Percentiles rank a stretch among this genome's conserved stretches.
phyloP scores from a whole-genome alignment of 2,797 vertebrate genomes.

The Anguilla megastoma region DNA sequence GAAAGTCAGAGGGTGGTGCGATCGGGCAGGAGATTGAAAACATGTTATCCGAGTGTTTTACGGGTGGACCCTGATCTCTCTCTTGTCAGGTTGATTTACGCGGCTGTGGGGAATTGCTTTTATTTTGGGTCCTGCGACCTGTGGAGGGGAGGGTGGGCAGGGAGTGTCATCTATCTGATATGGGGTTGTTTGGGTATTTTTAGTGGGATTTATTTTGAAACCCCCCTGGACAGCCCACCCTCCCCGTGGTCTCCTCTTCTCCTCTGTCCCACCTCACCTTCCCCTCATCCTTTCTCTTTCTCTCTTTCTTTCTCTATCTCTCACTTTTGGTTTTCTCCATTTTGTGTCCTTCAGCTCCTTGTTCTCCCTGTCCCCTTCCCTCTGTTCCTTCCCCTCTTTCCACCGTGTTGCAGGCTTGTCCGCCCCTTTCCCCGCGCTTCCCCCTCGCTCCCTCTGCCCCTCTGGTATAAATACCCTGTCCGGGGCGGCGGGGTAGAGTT shows the following conservation, averaged over 20 bases:
- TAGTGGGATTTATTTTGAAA: slow-evolving; percentile 63
- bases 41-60: slow-evolving; percentile 18
- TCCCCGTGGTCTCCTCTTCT: slow-evolving; percentile 23
- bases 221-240: slow-evolving; percentile 32
- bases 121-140: slow-evolving; percentile 69
- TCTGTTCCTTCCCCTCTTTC: not conserved
- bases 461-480: slow-evolving; percentile 73
- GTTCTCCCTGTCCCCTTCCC: not conserved
- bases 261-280: slow-evolving; percentile 40
- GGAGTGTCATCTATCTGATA: slow-evolving; percentile 69
- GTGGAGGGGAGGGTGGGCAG: slow-evolving; percentile 39
- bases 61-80: slow-evolving; percentile 46
- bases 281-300: not conserved
- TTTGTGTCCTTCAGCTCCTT: not conserved
- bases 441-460: not conserved
- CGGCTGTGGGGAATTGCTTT: slow-evolving; percentile 67
- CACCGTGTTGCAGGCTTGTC: slow-evolving; percentile 38
- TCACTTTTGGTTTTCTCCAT: not conserved
- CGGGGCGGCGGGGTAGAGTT: slow-evolving; percentile 65
- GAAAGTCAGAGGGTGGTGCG: not conserved
- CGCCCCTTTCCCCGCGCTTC: not conserved
- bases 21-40: not conserved
- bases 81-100: slow-evolving; percentile 64
- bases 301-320: slow-evolving; percentile 40
- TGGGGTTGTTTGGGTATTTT: slow-evolving; percentile 61